A percentile compares a stretch with the other conserved stretches of the same genome.
Conservation (phyloP, 2,113 vertebrate species). For the Fulmarus glacialis region DNA sequence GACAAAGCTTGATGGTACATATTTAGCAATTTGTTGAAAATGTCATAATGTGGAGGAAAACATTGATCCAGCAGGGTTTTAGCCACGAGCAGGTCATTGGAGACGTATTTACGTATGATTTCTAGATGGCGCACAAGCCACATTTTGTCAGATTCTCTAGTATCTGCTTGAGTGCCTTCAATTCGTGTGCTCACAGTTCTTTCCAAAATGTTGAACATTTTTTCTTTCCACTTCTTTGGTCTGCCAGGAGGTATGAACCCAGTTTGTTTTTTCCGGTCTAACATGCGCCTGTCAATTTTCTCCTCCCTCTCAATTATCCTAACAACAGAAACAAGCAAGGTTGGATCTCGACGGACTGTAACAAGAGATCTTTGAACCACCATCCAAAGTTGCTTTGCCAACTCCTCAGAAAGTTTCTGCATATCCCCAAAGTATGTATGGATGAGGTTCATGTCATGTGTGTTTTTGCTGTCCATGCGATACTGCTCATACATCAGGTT, state of each 20-base stretch:
- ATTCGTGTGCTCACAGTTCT: conserved; percentile 89
- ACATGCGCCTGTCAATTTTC: conserved; percentile 90
- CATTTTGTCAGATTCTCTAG: conserved; percentile 94
- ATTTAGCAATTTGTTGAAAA: conserved; percentile 84
- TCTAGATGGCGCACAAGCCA: conserved; percentile 97
- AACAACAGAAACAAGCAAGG: conserved; percentile 92
- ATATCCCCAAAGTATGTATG: conserved; percentile 90
- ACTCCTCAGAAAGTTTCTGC: conserved; percentile 89
- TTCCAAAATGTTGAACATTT: conserved; percentile 90
- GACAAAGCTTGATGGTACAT: conserved; percentile 92
- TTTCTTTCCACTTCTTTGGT: conserved; percentile 94
- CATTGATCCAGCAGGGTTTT: conserved; percentile 93
- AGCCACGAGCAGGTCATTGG: conserved; percentile 90
- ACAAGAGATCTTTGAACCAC: conserved; percentile 91
- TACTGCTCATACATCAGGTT: conserved; percentile 98
- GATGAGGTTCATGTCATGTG: conserved; percentile 93
- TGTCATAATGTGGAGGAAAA: conserved; percentile 92
- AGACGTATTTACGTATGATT: conserved; percentile 90
- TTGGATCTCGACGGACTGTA: conserved; percentile 92
- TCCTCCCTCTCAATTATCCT: conserved; percentile 98
- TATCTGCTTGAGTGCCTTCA: conserved; percentile 92
- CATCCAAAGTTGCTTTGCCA: conserved; percentile 97
- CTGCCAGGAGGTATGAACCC: conserved; percentile 93
- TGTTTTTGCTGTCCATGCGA: conserved; percentile 94
- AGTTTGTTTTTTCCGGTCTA: conserved; percentile 92